Percentiles rank a stretch among this genome's conserved stretches.
Conservation (phyloP, 53 echinoderm and acorn worm species). For the Apostichopus leukothele region DNA sequence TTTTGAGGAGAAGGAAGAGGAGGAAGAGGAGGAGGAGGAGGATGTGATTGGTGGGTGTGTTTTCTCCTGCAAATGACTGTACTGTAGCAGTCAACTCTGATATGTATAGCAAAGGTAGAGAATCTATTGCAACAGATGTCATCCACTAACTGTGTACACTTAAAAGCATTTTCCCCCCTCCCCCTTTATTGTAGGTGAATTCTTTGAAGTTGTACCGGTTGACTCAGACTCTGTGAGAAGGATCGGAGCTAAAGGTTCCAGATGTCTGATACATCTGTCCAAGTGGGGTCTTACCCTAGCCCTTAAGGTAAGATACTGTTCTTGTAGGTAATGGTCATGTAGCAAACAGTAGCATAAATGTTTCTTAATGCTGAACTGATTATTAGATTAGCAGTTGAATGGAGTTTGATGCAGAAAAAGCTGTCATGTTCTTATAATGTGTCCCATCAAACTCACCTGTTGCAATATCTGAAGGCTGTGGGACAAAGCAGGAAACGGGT, state of each 20-base stretch:
- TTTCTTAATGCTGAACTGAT: neutral
- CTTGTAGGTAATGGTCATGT: too few species aligned
- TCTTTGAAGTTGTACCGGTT: constrained; percentile 79
- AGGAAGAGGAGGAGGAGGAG: too few species aligned
- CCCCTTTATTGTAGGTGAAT: constrained; percentile 59
- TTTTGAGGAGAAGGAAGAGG: too few species aligned
- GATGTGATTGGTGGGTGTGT: too few species aligned
- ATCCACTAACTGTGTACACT: neutral
- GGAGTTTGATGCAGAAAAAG: too few species aligned
- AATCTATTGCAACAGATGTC: neutral
- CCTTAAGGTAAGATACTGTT: constrained; percentile 70
- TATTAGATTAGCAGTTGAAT: neutral
- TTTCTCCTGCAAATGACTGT: too few species aligned
- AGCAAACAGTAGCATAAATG: too few species aligned
- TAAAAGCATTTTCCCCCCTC: neutral
- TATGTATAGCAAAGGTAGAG: neutral
- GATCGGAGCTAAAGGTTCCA: constrained; percentile 83
- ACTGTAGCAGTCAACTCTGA: neutral
- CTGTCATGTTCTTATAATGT: too few species aligned
- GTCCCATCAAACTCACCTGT: too few species aligned
- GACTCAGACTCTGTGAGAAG: constrained; percentile 85
- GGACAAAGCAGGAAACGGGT: too few species aligned
- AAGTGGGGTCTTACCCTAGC: constrained; percentile 93
- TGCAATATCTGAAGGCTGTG: too few species aligned
- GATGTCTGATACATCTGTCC: constrained; percentile 83